phyloP scores from a whole-genome alignment of 2,888 invertebrate species.

The Chloroclysta siterata region DNA sequence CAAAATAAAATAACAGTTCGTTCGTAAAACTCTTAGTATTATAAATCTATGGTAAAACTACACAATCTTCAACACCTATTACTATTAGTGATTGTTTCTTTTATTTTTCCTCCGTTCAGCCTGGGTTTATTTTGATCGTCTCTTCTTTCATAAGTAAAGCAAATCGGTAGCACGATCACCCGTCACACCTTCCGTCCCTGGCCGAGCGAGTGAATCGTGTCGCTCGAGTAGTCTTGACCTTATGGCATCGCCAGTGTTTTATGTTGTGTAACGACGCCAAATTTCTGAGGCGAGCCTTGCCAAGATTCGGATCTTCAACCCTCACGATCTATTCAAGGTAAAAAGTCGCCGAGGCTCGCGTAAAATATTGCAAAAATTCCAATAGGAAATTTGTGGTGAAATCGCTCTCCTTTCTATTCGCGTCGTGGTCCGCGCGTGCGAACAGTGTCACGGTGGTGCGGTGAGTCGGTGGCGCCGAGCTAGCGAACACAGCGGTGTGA shows the following conservation, averaged over 20 bases:
- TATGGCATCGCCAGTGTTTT: slow-evolving; percentile 70
- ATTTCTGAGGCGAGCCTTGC: slow-evolving; percentile 66
- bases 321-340: slow-evolving; percentile 53
- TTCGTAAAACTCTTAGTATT: no score
- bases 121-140: slow-evolving; percentile 59
- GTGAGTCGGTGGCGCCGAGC: background rate
- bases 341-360: slow-evolving; percentile 37
- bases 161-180: slow-evolving; percentile 29
- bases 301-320: slow-evolving; percentile 64
- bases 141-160: slow-evolving; percentile 38
- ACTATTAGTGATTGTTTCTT: slow-evolving; percentile 75
- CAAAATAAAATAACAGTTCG: slow-evolving; percentile 79
- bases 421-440: slow-evolving; percentile 29
- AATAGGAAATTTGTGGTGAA: slow-evolving; percentile 47
- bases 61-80: slow-evolving; percentile 60
- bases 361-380: slow-evolving; percentile 45
- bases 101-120: slow-evolving; percentile 66
- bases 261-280: slow-evolving; percentile 83
- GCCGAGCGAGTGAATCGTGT: slow-evolving; percentile 49
- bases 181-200: slow-evolving; percentile 28
- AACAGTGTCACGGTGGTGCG: slow-evolving; percentile 9
- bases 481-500: background rate
- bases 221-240: slow-evolving; percentile 75
- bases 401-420: slow-evolving; percentile 45
- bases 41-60: no score